These are phyloP conservation scores for Sebastes trivittatus DNA, from an alignment of 2,797 vertebrate genomes.

Conservation along the genomic window DNA sequence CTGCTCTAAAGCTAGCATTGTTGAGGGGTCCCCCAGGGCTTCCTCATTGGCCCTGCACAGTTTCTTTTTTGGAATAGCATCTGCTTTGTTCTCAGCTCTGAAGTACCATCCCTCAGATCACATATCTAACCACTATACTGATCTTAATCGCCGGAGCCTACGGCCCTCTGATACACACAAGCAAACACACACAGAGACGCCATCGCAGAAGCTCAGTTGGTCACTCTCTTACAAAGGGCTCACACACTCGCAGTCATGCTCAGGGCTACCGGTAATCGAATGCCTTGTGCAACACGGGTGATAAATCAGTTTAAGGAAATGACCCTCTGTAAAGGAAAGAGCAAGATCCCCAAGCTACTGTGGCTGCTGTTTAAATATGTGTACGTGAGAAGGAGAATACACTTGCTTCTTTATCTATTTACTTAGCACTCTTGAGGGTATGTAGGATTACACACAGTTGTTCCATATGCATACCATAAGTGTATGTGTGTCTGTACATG, in stretches of 20 bases:
- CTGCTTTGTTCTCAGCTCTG: conserved; percentile 52
- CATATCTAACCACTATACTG: conserved; percentile 36
- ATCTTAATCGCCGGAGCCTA: conserved; percentile 44
- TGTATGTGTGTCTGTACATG: not conserved
- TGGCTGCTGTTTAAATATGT: conserved; percentile 23
- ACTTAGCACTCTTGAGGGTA: not conserved
- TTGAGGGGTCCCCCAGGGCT: conserved; percentile 52
- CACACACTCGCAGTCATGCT: conserved; percentile 7
- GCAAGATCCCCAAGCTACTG: not conserved
- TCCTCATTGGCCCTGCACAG: conserved; percentile 33
- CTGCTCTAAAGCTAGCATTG: conserved; percentile 51
- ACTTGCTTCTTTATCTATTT: conserved; percentile 20
- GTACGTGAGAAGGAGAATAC: conserved; percentile 26
- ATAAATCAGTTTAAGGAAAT: conserved; percentile 57
- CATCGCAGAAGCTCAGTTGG: conserved; percentile 18
- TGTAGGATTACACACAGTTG: not conserved
- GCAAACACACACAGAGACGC: conserved; percentile 5
- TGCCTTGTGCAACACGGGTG: conserved; percentile 49
- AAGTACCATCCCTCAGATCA: conserved; percentile 51
- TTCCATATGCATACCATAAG: not conserved
- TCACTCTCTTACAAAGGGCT: conserved; percentile 7
- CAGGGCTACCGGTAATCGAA: not conserved
- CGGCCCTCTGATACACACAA: conserved; percentile 7
- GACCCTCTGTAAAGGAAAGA: conserved; percentile 29
- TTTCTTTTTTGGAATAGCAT: conserved; percentile 56